A percentile compares a stretch with the other conserved stretches of the same genome.
These are phyloP conservation scores for Scaptomyza reducta DNA, from an alignment of 2,888 invertebrate genomes.

Conservation along the genomic window DNA sequence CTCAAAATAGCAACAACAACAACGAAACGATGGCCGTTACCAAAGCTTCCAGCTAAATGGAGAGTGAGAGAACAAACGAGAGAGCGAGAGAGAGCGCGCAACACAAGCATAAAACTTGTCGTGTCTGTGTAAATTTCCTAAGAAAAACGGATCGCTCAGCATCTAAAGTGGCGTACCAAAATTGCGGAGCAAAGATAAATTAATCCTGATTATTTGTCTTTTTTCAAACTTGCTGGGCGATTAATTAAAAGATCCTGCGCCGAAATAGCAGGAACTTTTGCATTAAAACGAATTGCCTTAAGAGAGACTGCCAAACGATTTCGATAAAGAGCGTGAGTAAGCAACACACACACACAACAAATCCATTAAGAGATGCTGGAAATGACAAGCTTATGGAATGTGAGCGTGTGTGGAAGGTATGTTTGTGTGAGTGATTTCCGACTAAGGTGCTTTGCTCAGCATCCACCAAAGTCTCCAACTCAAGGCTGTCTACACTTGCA, in stretches of 20 bases:
- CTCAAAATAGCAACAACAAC: slow-evolving; percentile 36
- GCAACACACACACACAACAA: slow-evolving; percentile 4
- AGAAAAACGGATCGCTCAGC: slow-evolving; percentile 55
- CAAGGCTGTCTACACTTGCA: not conserved
- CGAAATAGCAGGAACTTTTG: not conserved
- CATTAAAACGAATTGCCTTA: slow-evolving; percentile 10
- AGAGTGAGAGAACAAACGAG: slow-evolving; percentile 41
- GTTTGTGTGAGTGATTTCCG: slow-evolving; percentile 12
- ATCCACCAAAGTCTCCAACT: slow-evolving; percentile 14
- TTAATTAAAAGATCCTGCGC: slow-evolving; percentile 3
- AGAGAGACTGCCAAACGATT: slow-evolving; percentile 8
- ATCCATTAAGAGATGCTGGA: slow-evolving; percentile 18
- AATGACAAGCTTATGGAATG: not conserved
- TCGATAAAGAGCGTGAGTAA: slow-evolving; percentile 14
- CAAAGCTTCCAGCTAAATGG: slow-evolving; percentile 48
- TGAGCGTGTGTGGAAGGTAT: not conserved
- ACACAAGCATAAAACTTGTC: slow-evolving; percentile 8
- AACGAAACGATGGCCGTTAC: slow-evolving; percentile 49
- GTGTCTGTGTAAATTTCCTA: slow-evolving; percentile 40
- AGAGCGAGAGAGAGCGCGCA: slow-evolving; percentile 17
- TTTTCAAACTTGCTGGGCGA: not conserved
- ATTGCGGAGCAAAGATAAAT: slow-evolving; percentile 8
- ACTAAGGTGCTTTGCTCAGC: slow-evolving; percentile 8
- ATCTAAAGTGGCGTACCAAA: slow-evolving; percentile 34
- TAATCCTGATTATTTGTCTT: slow-evolving; percentile 3